These are phyloP conservation scores for Apodemia hepburni DNA, from an alignment of 2,888 invertebrate genomes.

Conservation along the genomic window DNA sequence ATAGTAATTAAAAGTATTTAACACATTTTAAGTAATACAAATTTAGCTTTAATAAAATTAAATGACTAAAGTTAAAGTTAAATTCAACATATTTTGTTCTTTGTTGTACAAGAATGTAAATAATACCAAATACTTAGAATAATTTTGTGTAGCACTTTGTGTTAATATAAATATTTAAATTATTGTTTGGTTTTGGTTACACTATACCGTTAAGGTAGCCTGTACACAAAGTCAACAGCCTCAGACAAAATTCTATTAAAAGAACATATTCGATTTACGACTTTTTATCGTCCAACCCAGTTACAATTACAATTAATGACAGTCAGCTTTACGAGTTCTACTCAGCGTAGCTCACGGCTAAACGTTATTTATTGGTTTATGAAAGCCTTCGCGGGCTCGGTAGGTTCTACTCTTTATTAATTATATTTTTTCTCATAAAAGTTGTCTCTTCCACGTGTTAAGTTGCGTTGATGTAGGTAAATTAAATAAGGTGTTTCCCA, in stretches of 20 bases:
- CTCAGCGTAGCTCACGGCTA: constrained; percentile 6
- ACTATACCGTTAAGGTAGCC: not conserved
- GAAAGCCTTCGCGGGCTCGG: not conserved
- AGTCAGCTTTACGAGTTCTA: constrained; percentile 5
- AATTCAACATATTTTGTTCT: no score
- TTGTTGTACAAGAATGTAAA: no score
- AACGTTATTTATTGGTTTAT: constrained; percentile 11
- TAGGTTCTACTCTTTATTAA: not conserved
- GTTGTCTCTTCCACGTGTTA: not conserved
- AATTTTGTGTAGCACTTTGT: no score
- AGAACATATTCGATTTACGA: constrained; percentile 8
- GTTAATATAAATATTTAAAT: no score
- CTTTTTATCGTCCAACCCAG: constrained; percentile 5
- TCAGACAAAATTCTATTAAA: constrained; percentile 7
- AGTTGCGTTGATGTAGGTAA: not conserved
- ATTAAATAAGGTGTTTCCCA: not conserved
- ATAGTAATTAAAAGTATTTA: no score
- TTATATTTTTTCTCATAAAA: not conserved
- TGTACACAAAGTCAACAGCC: not conserved
- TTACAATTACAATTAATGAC: constrained; percentile 9
- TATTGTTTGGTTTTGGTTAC: no score
- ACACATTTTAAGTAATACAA: no score
- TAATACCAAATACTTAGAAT: no score
- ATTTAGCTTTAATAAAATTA: no score
- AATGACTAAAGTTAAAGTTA: no score